These are phyloP conservation scores for Ormyrus rosae DNA, from an alignment of 2,888 invertebrate species.

Conservation along the genomic window DNA sequence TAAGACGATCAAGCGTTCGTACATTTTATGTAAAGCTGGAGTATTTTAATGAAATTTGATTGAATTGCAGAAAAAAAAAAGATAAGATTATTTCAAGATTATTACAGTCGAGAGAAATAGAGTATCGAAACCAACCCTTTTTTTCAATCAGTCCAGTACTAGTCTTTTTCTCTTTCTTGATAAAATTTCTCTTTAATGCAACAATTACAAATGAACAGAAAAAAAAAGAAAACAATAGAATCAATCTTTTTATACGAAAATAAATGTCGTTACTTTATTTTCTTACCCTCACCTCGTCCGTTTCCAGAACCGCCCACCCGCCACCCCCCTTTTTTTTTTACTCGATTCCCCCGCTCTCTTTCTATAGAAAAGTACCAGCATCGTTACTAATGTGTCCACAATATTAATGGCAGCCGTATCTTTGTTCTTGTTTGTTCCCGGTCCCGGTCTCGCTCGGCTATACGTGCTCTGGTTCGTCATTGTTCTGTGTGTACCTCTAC, in stretches of 20 bases:
- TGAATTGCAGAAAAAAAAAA: background rate
- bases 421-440: slow-evolving; percentile 77
- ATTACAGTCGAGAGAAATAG: slow-evolving; percentile 27
- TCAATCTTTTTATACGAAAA: slow-evolving; percentile 59
- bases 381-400: slow-evolving; percentile 76
- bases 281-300: slow-evolving; percentile 41
- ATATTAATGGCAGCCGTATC: slow-evolving; percentile 76
- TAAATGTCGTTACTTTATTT: slow-evolving; percentile 57
- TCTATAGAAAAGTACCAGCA: slow-evolving; percentile 73
- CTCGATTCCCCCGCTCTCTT: slow-evolving; percentile 60
- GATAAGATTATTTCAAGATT: background rate
- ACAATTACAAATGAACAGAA: slow-evolving; percentile 31
- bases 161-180: slow-evolving; percentile 56
- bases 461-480: slow-evolving; percentile 77
- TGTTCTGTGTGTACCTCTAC: slow-evolving; percentile 75
- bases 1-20: slow-evolving; percentile 54
- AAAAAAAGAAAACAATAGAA: slow-evolving; percentile 46
- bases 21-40: slow-evolving; percentile 33
- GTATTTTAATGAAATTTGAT: slow-evolving; percentile 31
- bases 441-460: slow-evolving; percentile 76
- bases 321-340: slow-evolving; percentile 43
- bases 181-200: slow-evolving; percentile 36
- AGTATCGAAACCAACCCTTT: slow-evolving; percentile 37
- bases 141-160: slow-evolving; percentile 44
- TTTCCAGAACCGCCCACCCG: slow-evolving; percentile 46